Conservation (phyloP, 2,888 invertebrate genomes). For the Agrochola lychnidis region DNA sequence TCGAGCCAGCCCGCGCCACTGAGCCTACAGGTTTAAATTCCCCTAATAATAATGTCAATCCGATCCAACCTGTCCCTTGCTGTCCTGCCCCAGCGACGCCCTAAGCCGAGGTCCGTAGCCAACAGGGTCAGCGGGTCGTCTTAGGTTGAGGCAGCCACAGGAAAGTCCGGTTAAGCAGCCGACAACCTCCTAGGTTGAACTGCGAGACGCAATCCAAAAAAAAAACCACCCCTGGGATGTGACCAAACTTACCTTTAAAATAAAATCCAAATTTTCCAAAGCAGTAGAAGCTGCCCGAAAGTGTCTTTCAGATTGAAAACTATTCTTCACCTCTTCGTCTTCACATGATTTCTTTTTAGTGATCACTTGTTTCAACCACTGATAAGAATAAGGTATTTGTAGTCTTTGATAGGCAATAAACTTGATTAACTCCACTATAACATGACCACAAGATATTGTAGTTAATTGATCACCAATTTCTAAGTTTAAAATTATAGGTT, state of each 20-base stretch:
- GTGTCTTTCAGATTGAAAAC: conserved; percentile 84
- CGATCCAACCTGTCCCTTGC: no score
- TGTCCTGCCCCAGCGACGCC: no score
- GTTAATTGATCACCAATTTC: conserved; percentile 89
- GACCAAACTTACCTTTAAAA: conserved; percentile 78
- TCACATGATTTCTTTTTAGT: conserved; percentile 78
- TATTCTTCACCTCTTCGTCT: conserved; percentile 75
- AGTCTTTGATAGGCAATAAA: conserved; percentile 90
- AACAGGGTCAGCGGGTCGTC: no score
- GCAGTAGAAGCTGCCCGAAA: conserved; percentile 84
- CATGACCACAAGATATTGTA: conserved; percentile 89
- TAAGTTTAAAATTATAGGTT: conserved; percentile 79
- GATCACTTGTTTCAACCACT: conserved; percentile 87
- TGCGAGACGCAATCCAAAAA: no score
- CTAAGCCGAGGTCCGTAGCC: no score
- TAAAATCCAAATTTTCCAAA: conserved; percentile 85
- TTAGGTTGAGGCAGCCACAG: no score
- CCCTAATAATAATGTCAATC: no score
- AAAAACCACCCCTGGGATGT: no score
- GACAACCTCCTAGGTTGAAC: no score
- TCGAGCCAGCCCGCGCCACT: no score
- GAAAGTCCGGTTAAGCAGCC: no score
- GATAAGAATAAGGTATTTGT: conserved; percentile 89
- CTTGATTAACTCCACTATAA: conserved; percentile 90
- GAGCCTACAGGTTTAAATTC: no score